These are phyloP conservation scores for Luidia sarsii DNA, from an alignment of 53 echinoderm and acorn worm genomes.

Conservation along the genomic window DNA sequence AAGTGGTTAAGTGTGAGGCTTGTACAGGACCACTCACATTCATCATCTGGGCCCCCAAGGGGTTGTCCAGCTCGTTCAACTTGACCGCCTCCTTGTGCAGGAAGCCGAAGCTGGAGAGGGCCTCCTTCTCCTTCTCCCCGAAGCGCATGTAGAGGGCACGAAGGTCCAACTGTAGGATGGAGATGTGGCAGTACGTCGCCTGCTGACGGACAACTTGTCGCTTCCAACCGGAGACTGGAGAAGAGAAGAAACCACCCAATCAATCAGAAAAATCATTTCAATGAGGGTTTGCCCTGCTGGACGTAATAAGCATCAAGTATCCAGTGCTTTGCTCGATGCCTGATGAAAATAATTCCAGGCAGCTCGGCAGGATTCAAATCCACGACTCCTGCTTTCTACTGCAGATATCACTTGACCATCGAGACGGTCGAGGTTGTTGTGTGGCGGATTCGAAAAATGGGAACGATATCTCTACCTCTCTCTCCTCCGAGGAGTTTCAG, in stretches of 20 bases:
- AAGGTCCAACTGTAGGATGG: slow-evolving; percentile 82
- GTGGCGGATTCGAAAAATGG: too few species aligned
- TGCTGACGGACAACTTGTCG: slow-evolving; percentile 55
- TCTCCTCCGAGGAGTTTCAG: slow-evolving; percentile 76
- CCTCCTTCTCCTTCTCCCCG: slow-evolving; percentile 85
- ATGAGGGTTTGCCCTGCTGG: too few species aligned
- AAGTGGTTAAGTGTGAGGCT: too few species aligned
- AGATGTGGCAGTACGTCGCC: slow-evolving; percentile 76
- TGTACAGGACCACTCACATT: slow-evolving; percentile 39
- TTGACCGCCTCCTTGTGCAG: slow-evolving; percentile 28
- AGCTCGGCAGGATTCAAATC: too few species aligned
- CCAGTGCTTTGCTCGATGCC: too few species aligned
- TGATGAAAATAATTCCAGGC: too few species aligned
- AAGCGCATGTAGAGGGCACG: slow-evolving; percentile 81
- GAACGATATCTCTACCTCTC: slow-evolving; percentile 16
- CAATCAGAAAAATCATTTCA: too few species aligned
- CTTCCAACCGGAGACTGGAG: slow-evolving; percentile 27
- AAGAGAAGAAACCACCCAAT: neutral
- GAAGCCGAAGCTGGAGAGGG: slow-evolving; percentile 93
- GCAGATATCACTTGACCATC: too few species aligned
- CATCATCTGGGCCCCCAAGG: neutral
- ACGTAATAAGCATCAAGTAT: too few species aligned
- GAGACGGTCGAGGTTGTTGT: too few species aligned
- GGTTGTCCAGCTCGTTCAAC: slow-evolving; percentile 2
- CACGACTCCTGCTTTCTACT: too few species aligned